Evolutionary conservation across 2,797 vertebrate species (phyloP).

Genomic region (Eutrigla gurnardus): DNA sequence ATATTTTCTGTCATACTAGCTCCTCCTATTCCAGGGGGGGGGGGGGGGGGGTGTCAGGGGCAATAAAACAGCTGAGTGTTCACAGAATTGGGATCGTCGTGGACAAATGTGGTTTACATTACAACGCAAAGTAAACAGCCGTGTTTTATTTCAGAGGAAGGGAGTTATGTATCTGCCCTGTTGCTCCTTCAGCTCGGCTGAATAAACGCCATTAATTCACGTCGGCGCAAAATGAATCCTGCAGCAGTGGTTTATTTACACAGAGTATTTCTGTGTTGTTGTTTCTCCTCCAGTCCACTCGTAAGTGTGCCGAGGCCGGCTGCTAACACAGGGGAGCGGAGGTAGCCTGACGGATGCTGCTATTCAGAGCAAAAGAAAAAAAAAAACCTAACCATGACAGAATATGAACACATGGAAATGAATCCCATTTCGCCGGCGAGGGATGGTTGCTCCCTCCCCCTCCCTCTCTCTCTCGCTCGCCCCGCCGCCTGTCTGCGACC

Average conservation of each 20-base stretch:
- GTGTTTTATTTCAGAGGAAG: conserved; percentile 45
- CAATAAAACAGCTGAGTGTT: neutral
- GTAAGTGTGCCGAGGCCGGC: conserved; percentile 64
- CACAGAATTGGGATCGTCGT: neutral
- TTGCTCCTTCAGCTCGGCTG: conserved; percentile 26
- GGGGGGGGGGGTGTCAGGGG: neutral
- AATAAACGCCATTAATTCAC: conserved; percentile 66
- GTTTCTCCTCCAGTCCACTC: conserved; percentile 38
- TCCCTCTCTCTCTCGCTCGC: conserved; percentile 34
- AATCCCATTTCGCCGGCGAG: conserved; percentile 82
- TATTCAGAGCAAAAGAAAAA: conserved; percentile 47
- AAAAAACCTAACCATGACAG: conserved; percentile 66
- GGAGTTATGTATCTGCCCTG: conserved; percentile 16
- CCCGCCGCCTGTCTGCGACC: conserved; percentile 82
- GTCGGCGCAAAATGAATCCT: conserved; percentile 59
- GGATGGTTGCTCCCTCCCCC: conserved; percentile 43
- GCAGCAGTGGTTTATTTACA: conserved; percentile 64
- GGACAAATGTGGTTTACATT: conserved; percentile 32
- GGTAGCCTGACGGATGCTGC: conserved; percentile 71
- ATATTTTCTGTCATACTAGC: neutral
- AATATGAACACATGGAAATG: conserved; percentile 86
- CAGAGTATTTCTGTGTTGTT: conserved; percentile 28
- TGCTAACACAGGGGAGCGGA: conserved; percentile 67
- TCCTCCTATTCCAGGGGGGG: neutral
- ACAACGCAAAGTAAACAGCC: conserved; percentile 24